Base-by-base conservation (phyloP, 2,113 vertebrate genomes). In the Seriola rivoliana region DNA sequence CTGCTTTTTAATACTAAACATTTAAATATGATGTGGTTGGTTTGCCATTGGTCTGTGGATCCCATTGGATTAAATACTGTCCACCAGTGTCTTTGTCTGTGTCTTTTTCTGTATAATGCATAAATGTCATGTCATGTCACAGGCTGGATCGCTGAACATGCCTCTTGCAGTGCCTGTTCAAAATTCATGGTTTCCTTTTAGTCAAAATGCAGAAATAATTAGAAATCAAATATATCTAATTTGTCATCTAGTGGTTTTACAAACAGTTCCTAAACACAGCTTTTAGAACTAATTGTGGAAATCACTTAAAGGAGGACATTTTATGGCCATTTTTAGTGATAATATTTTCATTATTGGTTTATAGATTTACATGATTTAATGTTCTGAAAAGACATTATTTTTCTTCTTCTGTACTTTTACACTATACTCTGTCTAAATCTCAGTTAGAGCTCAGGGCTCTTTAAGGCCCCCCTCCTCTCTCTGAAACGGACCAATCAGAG, bases 141-240 rank as follows among this genome's bases (percentile, higher is more conserved):
- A 19, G 10, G 29, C 25, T 65, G 21, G n/a, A 66, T 23, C 38
- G 29, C 52, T 48, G 66, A 52, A 80, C 67, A 70, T 65, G 78
- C 59, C 16, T 78, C 69, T 32, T 63, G 81, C 17, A 17, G 6
- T 12, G 59, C 29, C 69, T 57, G 54, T 65, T 80, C 82, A 73
- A 84, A 67, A 83, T 77, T 74, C n/a, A 66, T 82, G 17, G 44
- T 80, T 84, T 73, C 65, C 54, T 66, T 46, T 87, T 34, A 71
- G 13, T 80, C 38, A 16, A 46, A 67, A 14, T 12, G 1, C 13
- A 52, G 23, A 70, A 57, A 78, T 63, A 72, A 71, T 78, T 78
- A 54, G 83, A 80, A 74, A 81, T 76, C 25, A 42, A 85, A 75
- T 42, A 62, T 42, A 50, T 70, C 44, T 9, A 50, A 82, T 64